Percentiles rank a stretch among this genome's conserved stretches.
Evolutionary conservation across 1,140 invertebrate genomes (phyloP).

Genomic region (Aphaenogaster rudis): DNA sequence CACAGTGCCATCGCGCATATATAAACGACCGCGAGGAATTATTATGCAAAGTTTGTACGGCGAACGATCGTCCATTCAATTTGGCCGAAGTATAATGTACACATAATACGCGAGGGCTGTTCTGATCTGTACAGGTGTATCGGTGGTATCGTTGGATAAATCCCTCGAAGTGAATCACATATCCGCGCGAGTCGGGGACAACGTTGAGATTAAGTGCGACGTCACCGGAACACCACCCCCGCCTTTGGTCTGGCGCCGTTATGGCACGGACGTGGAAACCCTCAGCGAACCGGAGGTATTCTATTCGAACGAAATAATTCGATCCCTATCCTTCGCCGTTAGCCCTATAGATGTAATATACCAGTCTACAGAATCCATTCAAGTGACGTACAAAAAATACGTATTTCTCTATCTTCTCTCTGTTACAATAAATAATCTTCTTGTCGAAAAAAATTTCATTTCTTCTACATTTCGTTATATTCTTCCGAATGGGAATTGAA

Average conservation of each 20-base stretch:
- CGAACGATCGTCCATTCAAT: constrained; percentile 54
- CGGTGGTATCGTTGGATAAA: constrained; percentile 92
- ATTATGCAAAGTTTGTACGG: constrained; percentile 58
- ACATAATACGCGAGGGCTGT: constrained; percentile 9
- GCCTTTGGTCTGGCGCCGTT: constrained; percentile 91
- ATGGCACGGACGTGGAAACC: constrained; percentile 90
- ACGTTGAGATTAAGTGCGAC: constrained; percentile 94
- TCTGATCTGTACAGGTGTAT: constrained; percentile 88
- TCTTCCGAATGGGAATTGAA: neutral
- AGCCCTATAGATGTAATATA: neutral
- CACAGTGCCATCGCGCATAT: constrained; percentile 50
- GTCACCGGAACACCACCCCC: constrained; percentile 91
- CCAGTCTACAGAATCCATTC: neutral
- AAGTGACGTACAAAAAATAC: neutral
- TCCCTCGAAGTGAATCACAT: constrained; percentile 91
- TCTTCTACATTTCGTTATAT: neutral
- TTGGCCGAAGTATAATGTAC: constrained; percentile 12
- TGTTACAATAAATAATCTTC: constrained; percentile 3
- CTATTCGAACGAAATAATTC: constrained; percentile 61
- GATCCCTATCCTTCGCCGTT: neutral
- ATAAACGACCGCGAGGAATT: constrained; percentile 56
- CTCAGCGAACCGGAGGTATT: constrained; percentile 89
- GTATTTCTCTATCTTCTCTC: neutral
- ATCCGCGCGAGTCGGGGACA: constrained; percentile 91
- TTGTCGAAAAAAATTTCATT: neutral